These are phyloP conservation scores for Papilio dardanus DNA, from an alignment of 1,140 invertebrate species.

Conservation along the genomic window DNA sequence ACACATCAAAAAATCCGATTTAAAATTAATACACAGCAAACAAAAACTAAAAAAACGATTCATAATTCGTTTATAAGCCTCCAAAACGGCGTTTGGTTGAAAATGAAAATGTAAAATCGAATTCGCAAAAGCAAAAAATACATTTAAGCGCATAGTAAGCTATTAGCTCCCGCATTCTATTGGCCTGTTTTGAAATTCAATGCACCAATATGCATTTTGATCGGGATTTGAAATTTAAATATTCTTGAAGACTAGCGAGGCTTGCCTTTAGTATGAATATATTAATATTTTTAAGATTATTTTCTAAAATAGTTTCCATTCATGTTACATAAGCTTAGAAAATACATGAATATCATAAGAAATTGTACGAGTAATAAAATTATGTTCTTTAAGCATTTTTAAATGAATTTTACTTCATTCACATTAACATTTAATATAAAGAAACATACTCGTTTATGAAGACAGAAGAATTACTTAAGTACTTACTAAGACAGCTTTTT, in stretches of 20 bases:
- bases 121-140: conserved; percentile 8
- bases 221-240: conserved; percentile 16
- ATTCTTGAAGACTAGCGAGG: not conserved
- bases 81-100: not conserved
- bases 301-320: not conserved
- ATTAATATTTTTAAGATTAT: not conserved
- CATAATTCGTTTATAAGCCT: conserved; percentile 1
- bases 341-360: not conserved
- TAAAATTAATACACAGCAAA: not conserved
- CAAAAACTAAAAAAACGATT: not conserved
- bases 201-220: conserved; percentile 18
- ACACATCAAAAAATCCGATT: not conserved
- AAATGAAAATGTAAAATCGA: conserved; percentile 9
- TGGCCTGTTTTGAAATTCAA: conserved; percentile 20
- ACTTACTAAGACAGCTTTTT: too few species aligned
- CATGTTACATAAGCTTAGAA: not conserved
- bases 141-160: not conserved
- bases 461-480: too few species aligned
- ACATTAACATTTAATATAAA: too few species aligned
- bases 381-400: too few species aligned
- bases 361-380: not conserved
- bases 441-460: too few species aligned
- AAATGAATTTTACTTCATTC: too few species aligned
- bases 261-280: not conserved
- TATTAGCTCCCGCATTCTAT: conserved; percentile 8